These are phyloP conservation scores for Calameuta idolon DNA, from an alignment of 2,888 invertebrate species.

Conservation along the genomic window DNA sequence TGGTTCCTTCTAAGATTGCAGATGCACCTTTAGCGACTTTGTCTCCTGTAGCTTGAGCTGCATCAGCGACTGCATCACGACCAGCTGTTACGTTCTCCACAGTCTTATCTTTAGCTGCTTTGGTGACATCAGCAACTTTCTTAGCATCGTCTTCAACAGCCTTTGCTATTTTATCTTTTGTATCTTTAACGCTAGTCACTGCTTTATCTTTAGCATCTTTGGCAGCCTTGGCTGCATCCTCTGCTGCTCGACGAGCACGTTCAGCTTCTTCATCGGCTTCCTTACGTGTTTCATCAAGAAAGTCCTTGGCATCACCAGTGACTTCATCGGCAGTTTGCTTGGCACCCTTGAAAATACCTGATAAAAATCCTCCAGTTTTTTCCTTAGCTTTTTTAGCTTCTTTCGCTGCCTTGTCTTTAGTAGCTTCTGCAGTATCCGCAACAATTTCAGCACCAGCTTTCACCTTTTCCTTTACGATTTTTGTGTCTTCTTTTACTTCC, in stretches of 20 bases:
- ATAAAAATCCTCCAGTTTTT: constrained; percentile 28
- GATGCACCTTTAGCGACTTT: constrained; percentile 68
- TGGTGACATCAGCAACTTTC: constrained; percentile 70
- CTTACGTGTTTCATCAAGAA: constrained; percentile 51
- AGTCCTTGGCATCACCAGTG: constrained; percentile 44
- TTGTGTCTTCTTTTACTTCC: constrained; percentile 20
- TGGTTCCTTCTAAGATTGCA: constrained; percentile 68
- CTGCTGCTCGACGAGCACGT: constrained; percentile 46
- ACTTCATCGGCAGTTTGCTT: constrained; percentile 65
- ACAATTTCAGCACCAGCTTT: constrained; percentile 16
- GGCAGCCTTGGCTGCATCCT: constrained; percentile 25
- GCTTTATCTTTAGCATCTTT: constrained; percentile 28
- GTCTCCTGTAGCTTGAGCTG: constrained; percentile 67
- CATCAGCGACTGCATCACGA: constrained; percentile 49
- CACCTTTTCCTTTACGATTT: constrained; percentile 25
- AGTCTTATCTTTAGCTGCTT: constrained; percentile 68
- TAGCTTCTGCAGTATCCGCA: constrained; percentile 19
- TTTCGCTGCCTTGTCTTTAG: constrained; percentile 53
- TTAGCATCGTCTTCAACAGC: constrained; percentile 39
- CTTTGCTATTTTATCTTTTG: constrained; percentile 25
- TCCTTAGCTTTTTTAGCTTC: constrained; percentile 62
- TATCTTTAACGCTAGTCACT: constrained; percentile 27
- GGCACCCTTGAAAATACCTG: constrained; percentile 32
- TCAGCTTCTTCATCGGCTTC: constrained; percentile 51
- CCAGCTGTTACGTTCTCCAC: constrained; percentile 18